These are phyloP conservation scores for Hydrolagus colliei DNA, from an alignment of 2,797 vertebrate species.

Conservation along the genomic window DNA sequence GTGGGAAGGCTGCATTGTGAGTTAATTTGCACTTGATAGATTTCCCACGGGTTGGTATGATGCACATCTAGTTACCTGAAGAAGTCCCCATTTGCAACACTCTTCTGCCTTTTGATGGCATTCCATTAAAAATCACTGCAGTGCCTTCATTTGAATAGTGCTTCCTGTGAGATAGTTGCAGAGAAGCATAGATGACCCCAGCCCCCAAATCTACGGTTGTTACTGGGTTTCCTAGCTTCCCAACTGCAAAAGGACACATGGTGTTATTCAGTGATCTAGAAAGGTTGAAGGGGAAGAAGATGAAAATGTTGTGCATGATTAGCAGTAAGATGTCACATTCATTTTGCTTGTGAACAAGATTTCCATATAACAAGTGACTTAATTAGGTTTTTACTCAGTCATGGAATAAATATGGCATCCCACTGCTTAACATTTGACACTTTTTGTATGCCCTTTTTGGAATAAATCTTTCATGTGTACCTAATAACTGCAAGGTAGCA, in stretches of 20 bases:
- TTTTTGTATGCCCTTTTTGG: neutral
- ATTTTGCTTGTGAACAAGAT: neutral
- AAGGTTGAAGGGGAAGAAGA: neutral
- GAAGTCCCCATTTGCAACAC: too few species aligned
- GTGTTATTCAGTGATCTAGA: neutral
- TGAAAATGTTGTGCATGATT: neutral
- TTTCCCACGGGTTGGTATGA: too few species aligned
- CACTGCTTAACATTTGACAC: slow-evolving; percentile 6
- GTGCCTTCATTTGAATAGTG: neutral
- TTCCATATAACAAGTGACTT: neutral
- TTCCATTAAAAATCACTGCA: too few species aligned
- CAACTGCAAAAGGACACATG: neutral
- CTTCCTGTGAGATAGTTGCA: neutral
- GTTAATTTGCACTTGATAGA: too few species aligned
- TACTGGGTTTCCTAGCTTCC: neutral
- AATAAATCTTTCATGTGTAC: neutral
- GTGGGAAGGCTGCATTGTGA: too few species aligned
- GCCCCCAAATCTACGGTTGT: neutral
- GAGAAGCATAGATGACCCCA: neutral
- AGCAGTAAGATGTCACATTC: neutral
- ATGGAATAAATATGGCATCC: slow-evolving; percentile 2
- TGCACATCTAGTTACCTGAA: too few species aligned
- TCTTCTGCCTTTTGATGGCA: too few species aligned
- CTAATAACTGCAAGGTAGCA: slow-evolving; percentile 9
- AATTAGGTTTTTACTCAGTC: neutral